These are phyloP conservation scores for Drosophila suzukii DNA, from an alignment of 1,140 invertebrate genomes.

Conservation along the genomic window DNA sequence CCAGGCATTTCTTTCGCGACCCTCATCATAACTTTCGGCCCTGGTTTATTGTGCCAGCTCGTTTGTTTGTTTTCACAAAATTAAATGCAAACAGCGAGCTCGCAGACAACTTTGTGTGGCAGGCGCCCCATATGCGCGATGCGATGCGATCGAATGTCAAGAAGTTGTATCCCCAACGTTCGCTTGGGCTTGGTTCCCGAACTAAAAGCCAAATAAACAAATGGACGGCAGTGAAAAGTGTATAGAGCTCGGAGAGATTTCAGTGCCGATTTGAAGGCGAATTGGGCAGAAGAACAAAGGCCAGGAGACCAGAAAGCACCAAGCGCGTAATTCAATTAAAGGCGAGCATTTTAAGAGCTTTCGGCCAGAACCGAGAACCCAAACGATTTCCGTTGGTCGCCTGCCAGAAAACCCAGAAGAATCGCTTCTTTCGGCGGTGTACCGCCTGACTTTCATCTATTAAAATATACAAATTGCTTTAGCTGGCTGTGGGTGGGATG, in stretches of 20 bases:
- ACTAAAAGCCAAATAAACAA: slow-evolving; percentile 62
- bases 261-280: slow-evolving; percentile 15
- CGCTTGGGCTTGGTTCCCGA: slow-evolving; percentile 1
- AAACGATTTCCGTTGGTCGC: slow-evolving; percentile 40
- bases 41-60: slow-evolving; percentile 50
- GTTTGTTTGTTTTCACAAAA: slow-evolving; percentile 51
- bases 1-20: slow-evolving; percentile 34
- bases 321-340: slow-evolving; percentile 65
- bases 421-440: slow-evolving; percentile 22
- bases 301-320: slow-evolving; percentile 10
- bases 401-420: slow-evolving; percentile 40
- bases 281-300: slow-evolving; percentile 24
- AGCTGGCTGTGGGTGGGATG: slow-evolving; percentile 4
- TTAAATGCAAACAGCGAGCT: slow-evolving; percentile 23
- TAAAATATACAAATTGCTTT: slow-evolving; percentile 66
- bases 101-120: slow-evolving; percentile 55
- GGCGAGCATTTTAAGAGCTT: slow-evolving; percentile 51
- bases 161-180: slow-evolving; percentile 27
- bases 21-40: slow-evolving; percentile 66
- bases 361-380: slow-evolving; percentile 33
- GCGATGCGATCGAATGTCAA: slow-evolving; percentile 66
- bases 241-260: slow-evolving; percentile 38
- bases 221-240: slow-evolving; percentile 51
- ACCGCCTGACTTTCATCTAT: slow-evolving; percentile 62
- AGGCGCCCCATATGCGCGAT: slow-evolving; percentile 52